Base-by-base conservation (phyloP, 2,888 invertebrate species). In the Tryphoninae sp. region DNA sequence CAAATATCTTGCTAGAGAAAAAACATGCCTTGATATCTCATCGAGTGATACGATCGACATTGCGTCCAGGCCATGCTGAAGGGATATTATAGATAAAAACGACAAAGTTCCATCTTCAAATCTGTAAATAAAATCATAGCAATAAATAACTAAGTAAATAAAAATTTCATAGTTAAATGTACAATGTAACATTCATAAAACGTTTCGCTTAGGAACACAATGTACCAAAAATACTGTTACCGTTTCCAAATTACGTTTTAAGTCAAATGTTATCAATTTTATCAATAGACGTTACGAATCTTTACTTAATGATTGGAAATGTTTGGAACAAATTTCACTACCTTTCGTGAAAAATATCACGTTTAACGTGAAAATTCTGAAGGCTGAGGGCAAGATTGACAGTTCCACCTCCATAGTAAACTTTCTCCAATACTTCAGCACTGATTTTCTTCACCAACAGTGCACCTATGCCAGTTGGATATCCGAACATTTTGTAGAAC, bases 401-500 rank as follows among this genome's bases (percentile, higher is more conserved):
- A 1, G 98, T 98, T 8, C 99, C 99, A 53, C 99, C 99, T 22
- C 98, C 98, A 93, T 97, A 98, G 91, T 97, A 98, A 73, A 91
- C 93, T 89, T 96, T 96, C 79, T 93, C 93, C 83, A 98, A 92
- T 8, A 95, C 92, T 87, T 93, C 81, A 51, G 92, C 92, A 89
- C 95, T 95, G 22, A 92, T 90, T 89, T 96, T 96, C 88, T 93
- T 95, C 0, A 98, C 96, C 75, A 99, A 90, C 22, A 98, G 91
- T 11, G 97, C 98, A 42, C 99, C 99, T 19, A 99, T 93, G 2
- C 99, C 99, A 69, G 98, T 98, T 1, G 99, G 99, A 91, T 96
- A 98, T 22, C 96, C 96, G 93, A 99, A 99, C 88, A 99, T 96
- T 93, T 99, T 99, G 92, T 99, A 99, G 93, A 99, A 99, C 0